phyloP scores from a whole-genome alignment of 2,113 vertebrate genomes.

The Corythaeola cristata region DNA sequence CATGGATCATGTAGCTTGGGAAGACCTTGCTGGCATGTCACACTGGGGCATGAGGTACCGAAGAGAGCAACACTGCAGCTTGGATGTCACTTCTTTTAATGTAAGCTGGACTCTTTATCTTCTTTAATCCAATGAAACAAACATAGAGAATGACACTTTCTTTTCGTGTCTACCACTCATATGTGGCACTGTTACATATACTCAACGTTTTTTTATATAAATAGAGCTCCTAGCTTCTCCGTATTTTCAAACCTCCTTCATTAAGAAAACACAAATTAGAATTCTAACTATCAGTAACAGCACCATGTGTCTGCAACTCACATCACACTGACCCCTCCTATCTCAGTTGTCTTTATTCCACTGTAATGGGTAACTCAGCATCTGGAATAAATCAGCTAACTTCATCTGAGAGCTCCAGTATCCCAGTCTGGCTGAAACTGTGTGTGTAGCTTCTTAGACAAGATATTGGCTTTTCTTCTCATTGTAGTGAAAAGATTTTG shows the following conservation, averaged over 20 bases:
- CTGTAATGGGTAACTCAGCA: not conserved
- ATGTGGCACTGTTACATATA: no score
- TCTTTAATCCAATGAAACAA: not conserved
- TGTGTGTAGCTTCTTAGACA: not conserved
- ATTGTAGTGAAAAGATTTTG: not conserved
- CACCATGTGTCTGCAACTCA: not conserved
- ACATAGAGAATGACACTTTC: not conserved
- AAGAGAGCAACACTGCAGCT: not conserved
- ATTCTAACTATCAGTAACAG: no score
- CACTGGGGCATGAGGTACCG: accelerated
- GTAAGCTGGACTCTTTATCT: not conserved
- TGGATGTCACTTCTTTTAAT: not conserved
- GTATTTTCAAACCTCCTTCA: no score
- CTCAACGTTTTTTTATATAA: no score
- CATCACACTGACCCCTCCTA: not conserved
- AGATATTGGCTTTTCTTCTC: not conserved
- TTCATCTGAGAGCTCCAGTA: not conserved
- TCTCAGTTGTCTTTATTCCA: not conserved
- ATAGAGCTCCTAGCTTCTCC: no score
- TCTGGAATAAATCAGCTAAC: not conserved
- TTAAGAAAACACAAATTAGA: no score
- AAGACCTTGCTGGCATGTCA: not conserved
- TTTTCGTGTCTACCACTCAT: not conserved
- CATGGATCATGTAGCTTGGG: not conserved
- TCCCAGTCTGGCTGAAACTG: not conserved